Evolutionary conservation across 2,888 invertebrate species (phyloP).

Genomic region (Caenorhabditis sinica): DNA sequence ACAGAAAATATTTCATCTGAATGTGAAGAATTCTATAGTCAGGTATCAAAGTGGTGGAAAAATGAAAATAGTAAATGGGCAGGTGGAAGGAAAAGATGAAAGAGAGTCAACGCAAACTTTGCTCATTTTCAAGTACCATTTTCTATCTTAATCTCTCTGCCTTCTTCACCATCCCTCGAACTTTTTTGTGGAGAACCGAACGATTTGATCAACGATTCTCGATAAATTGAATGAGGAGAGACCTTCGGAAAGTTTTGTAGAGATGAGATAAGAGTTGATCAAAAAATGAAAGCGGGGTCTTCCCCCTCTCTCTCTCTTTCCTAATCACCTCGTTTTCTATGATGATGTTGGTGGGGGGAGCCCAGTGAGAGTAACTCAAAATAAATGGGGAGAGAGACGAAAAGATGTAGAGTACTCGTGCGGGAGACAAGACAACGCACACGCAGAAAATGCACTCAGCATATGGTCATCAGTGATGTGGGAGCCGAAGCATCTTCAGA

Average conservation of each 20-base stretch:
- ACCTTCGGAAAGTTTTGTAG: not conserved
- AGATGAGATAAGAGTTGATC: not conserved
- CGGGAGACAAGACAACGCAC: conserved; percentile 4
- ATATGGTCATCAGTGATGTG: conserved; percentile 35
- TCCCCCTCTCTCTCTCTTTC: not conserved
- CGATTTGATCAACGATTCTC: conserved; percentile 43
- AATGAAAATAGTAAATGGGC: conserved; percentile 17
- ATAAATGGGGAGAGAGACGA: not conserved
- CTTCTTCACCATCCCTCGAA: conserved; percentile 8
- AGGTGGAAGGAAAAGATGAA: conserved; percentile 35
- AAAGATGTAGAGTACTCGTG: conserved; percentile 6
- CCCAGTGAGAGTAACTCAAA: not conserved
- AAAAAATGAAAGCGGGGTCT: not conserved
- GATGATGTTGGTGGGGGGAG: not conserved
- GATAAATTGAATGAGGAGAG: conserved; percentile 8
- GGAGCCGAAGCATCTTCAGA: not conserved
- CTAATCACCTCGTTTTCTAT: not conserved
- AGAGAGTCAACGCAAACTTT: conserved; percentile 47
- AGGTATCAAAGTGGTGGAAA: conserved; percentile 10
- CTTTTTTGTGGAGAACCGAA: conserved; percentile 18
- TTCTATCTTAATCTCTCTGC: conserved; percentile 39
- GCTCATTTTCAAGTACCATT: conserved; percentile 51
- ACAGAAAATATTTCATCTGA: conserved; percentile 6
- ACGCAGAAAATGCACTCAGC: conserved; percentile 30
- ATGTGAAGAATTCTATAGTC: not conserved